Conservation (phyloP, 1,140 invertebrate species). For the Drosophila suzukii region DNA sequence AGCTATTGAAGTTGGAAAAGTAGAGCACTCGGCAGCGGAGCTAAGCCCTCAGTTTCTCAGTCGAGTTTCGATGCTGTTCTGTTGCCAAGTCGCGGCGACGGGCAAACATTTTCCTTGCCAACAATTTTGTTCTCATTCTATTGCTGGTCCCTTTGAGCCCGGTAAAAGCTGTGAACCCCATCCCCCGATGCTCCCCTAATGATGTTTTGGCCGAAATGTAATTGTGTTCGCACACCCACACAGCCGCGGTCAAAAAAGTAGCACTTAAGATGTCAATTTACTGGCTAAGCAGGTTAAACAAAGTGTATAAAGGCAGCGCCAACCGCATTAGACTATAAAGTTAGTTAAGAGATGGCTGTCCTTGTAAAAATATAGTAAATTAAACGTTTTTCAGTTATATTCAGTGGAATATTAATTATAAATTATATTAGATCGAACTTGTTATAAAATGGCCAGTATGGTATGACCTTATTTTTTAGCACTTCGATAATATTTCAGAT, state of each 20-base stretch:
- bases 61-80: slow-evolving; percentile 49
- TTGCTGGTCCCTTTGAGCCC: slow-evolving; percentile 40
- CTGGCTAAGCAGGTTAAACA: neutral
- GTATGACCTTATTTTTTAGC: no score
- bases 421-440: no score
- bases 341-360: no score
- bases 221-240: slow-evolving; percentile 42
- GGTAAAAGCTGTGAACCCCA: slow-evolving; percentile 23
- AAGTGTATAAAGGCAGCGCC: neutral
- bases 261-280: neutral
- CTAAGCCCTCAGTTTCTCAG: slow-evolving; percentile 47
- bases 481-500: no score
- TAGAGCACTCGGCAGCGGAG: slow-evolving; percentile 64
- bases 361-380: neutral
- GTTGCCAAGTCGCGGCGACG: slow-evolving; percentile 61
- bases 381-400: neutral
- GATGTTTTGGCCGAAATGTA: slow-evolving; percentile 57
- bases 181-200: slow-evolving; percentile 24
- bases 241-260: slow-evolving; percentile 13
- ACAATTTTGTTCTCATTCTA: slow-evolving; percentile 52
- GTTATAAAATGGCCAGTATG: no score
- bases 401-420: no score
- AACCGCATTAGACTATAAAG: no score
- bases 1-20: slow-evolving; percentile 79
- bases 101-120: slow-evolving; percentile 71